Conservation (phyloP, 2,113 vertebrate species). For the Colaptes auratus region DNA sequence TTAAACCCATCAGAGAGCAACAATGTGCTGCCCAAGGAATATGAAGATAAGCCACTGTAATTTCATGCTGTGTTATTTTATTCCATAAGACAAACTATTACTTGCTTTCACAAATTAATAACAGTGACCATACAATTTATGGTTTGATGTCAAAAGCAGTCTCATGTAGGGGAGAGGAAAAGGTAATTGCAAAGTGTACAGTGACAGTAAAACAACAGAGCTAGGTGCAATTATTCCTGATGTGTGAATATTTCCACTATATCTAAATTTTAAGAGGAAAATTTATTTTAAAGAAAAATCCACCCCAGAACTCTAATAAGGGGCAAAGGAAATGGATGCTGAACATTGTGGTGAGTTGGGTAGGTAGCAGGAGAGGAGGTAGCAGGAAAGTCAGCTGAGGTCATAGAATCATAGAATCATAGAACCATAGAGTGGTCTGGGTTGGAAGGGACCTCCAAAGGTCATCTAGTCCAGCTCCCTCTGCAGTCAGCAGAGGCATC, state of each 20-base stretch:
- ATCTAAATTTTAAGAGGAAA: constrained; percentile 16
- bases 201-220: constrained; percentile 28
- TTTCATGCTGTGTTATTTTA: constrained; percentile 62
- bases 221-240: constrained; percentile 30
- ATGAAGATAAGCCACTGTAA: constrained; percentile 37
- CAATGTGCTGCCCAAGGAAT: constrained; percentile 32
- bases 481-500: too few relatives aligned
- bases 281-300: neutral
- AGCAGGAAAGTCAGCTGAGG: neutral
- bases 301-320: neutral
- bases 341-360: neutral
- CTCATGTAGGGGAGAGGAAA: neutral
- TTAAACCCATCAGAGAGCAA: constrained; percentile 45
- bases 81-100: constrained; percentile 41
- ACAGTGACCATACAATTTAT: neutral
- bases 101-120: constrained; percentile 44
- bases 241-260: neutral
- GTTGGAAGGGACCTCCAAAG: too few relatives aligned
- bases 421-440: too few relatives aligned
- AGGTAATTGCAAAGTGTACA: constrained; percentile 46
- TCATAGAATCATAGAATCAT: neutral
- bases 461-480: too few relatives aligned
- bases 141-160: constrained; percentile 17
- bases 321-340: neutral
- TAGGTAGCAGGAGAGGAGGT: fast-evolving